Percentiles rank a stretch among this genome's conserved stretches.
phyloP scores from a whole-genome alignment of 1,140 invertebrate genomes.

The Drosophila persimilis region DNA sequence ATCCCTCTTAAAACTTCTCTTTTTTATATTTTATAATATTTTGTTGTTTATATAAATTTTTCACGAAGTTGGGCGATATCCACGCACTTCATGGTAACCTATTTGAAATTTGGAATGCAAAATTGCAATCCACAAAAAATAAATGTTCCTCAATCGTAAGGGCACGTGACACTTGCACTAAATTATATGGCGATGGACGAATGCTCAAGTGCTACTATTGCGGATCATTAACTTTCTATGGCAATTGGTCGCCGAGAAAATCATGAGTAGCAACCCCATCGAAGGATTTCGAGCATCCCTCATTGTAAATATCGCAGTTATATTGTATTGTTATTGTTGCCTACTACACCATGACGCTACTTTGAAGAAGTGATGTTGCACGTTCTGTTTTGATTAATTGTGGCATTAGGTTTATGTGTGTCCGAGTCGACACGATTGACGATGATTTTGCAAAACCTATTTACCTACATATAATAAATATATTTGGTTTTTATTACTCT shows the following conservation, averaged over 20 bases:
- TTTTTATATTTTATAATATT: too few relatives aligned
- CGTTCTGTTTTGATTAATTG: conserved; percentile 66
- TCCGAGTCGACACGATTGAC: conserved; percentile 41
- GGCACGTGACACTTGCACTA: conserved; percentile 72
- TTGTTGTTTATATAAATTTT: too few relatives aligned
- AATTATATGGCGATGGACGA: conserved; percentile 54
- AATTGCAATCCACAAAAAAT: conserved; percentile 54
- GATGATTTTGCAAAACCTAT: conserved; percentile 44
- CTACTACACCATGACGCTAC: conserved; percentile 60
- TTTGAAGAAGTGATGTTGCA: conserved; percentile 54
- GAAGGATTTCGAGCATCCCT: conserved; percentile 52
- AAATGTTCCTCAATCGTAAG: conserved; percentile 59
- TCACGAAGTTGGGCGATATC: too few relatives aligned
- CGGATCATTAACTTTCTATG: conserved; percentile 75
- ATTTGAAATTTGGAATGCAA: too few relatives aligned
- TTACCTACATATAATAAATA: conserved; percentile 9
- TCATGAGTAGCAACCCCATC: conserved; percentile 15
- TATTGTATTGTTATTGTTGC: conserved; percentile 61
- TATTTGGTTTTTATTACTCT: conserved; percentile 13
- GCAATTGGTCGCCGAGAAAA: conserved; percentile 50
- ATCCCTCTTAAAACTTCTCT: too few relatives aligned
- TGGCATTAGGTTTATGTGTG: conserved; percentile 61
- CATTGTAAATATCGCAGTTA: conserved; percentile 64
- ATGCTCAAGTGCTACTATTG: conserved; percentile 60
- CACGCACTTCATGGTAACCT: too few relatives aligned